Base-by-base conservation (phyloP, 2,888 invertebrate genomes). In the Luperina testacea region DNA sequence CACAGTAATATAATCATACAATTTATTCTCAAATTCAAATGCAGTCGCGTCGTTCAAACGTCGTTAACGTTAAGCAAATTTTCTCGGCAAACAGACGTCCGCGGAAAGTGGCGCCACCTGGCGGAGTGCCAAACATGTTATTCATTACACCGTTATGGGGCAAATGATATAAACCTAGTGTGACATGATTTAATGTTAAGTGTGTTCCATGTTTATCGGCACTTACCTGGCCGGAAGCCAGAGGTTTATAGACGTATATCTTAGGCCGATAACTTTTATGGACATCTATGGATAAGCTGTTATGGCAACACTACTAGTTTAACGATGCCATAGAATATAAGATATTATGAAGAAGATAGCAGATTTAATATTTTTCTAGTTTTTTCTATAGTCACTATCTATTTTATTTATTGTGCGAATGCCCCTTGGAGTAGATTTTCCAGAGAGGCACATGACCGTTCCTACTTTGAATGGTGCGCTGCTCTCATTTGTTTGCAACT, bases 1-100 rank as follows among this genome's bases (percentile, higher is more conserved):
- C 74, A 81, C 68, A 82, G 80, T 73, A 77, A 84, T 86, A 84
- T 87, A 81, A 85, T 89, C 81, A 75, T 65, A 72, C 69, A 84
- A 89, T 85, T 87, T 84, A 88, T 83, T 83, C 63, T 24, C n/a
- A 81, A 88, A 84, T 82, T 87, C 78, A 88, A 77, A 83, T 89
- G 88, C 90, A 89, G 82, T 87, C 59, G 72, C 83, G 63, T 89
- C 85, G 83, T 89, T 85, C 77, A 89, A 88, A 89, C 81, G 65
- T 89, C 88, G 80, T 89, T 88, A 89, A 85, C 72, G 69, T 78
- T 78, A 73, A 84, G 83, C 83, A 87, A 87, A 81, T 88, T 89
- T 85, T 82, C 82, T 78, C 38, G 17, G 75, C 48, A 80, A 79
- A 82, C 84, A 81, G 87, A 79, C 81, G 80, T 81, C 72, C 69